Evolutionary conservation across 1,140 invertebrate species (phyloP), one percentile per base, ranked within the genome.

Genomic region (Sweltsa coloradensis): DNA sequence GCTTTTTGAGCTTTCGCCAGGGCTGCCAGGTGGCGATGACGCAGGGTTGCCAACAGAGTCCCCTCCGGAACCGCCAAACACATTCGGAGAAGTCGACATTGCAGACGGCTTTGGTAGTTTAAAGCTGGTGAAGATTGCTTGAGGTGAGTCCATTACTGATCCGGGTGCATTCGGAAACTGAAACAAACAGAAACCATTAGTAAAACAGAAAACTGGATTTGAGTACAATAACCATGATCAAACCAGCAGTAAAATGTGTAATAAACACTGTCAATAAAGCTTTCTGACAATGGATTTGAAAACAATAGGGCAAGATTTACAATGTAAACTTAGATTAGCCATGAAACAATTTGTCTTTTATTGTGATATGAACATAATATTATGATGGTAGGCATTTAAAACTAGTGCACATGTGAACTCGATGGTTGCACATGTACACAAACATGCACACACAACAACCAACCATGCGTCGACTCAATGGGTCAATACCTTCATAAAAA

Each of bases 121-220:
- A 60, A 92, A 93, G 54, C 87, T 90, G 21, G 89, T 91, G 61
- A 92, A 93, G 53, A 93, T 91, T 5, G 89, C 89, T 65, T 92
- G 87, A 5, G 87, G 87, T 24, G 83, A 81, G 45, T 78, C 76
- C 50, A 57, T 45, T 7, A 29, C 31, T n/a, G 75, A 70, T 41
- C 73, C 72, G 53, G 73, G 60, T 60, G 61, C 60, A 47, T 71
- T 53, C 47, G 72, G 58, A 45, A 57, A 57, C 56, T 60, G 31
- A 7, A 49, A 49, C 34, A 44, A 47, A 19, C 34, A 23, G 23
- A 24, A 34, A 34, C 21, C 31, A 16, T 40, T 13, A 18, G 36
- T 16, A 39, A 23, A 47, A 14, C 24, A 45, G 36, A 47, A 11
- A 39, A 47, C 36, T 39, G 41, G 41, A 16, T 34, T 24, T 47